Conservation (phyloP, 1,140 invertebrate species). For the Himalopsyche phryganea region DNA sequence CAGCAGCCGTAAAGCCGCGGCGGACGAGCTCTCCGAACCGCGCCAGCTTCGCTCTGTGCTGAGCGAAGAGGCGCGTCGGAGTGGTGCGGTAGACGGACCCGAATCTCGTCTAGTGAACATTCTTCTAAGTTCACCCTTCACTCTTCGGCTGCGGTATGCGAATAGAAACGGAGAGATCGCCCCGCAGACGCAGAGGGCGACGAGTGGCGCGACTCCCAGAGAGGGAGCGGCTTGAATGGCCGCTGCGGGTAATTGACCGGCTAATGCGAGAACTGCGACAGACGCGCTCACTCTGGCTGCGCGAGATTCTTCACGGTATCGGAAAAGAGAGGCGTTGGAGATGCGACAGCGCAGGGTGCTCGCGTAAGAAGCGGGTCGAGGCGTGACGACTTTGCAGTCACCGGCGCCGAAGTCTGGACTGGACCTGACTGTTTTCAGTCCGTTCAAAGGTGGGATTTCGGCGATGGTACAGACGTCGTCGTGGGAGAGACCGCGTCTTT, state of each 20-base stretch:
- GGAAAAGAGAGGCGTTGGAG: slow-evolving; percentile 78
- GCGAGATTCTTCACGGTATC: slow-evolving; percentile 76
- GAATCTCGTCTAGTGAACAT: slow-evolving; percentile 43
- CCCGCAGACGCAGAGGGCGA: slow-evolving; percentile 65
- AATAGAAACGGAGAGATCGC: slow-evolving; percentile 74
- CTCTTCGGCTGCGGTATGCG: slow-evolving; percentile 70
- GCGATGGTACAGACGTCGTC: slow-evolving; percentile 29
- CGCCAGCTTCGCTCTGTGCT: slow-evolving; percentile 37
- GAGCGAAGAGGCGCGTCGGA: slow-evolving; percentile 39
- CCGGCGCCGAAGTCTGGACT: slow-evolving; percentile 37
- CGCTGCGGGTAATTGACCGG: slow-evolving; percentile 64
- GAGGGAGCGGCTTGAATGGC: slow-evolving; percentile 41
- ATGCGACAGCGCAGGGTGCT: slow-evolving; percentile 70
- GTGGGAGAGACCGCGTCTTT: slow-evolving; percentile 24
- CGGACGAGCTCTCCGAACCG: slow-evolving; percentile 31
- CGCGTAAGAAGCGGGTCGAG: slow-evolving; percentile 56
- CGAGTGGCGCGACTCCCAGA: slow-evolving; percentile 54
- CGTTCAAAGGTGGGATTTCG: slow-evolving; percentile 4
- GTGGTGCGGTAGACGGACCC: slow-evolving; percentile 37
- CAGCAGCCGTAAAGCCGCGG: slow-evolving; percentile 45
- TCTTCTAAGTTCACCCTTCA: slow-evolving; percentile 64
- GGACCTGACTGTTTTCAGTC: slow-evolving; percentile 25
- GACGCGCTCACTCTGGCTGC: slow-evolving; percentile 75
- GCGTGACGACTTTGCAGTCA: slow-evolving; percentile 44
- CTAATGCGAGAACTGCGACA: slow-evolving; percentile 65